Conservation (phyloP, 2,113 vertebrate species). For the Isichthys henryi region DNA sequence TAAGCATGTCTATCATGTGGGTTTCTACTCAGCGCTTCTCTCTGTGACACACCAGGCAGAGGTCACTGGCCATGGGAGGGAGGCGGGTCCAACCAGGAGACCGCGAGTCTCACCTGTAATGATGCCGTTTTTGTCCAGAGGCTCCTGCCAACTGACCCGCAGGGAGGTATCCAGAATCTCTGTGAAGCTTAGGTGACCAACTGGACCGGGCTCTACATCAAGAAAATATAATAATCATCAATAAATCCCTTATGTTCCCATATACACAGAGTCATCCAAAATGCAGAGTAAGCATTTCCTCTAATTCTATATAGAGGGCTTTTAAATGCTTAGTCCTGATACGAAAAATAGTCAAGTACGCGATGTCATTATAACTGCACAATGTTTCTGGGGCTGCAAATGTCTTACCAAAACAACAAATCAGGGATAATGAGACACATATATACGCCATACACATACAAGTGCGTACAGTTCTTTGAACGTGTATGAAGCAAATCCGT, state of each 20-base stretch:
- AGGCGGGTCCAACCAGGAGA: background rate
- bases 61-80: too few relatives aligned
- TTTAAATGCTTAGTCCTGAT: background rate
- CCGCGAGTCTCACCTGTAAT: conserved; percentile 65
- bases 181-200: conserved; percentile 85
- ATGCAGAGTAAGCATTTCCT: background rate
- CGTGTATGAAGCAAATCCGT: background rate
- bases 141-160: conserved; percentile 92
- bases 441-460: background rate
- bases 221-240: conserved; percentile 14
- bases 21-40: background rate
- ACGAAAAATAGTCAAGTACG: background rate
- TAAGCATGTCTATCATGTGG: too few relatives aligned
- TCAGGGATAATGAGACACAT: background rate
- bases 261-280: background rate
- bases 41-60: background rate
- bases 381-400: background rate
- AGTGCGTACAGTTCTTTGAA: background rate
- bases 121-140: conserved; percentile 84
- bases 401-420: background rate
- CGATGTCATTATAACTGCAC: background rate
- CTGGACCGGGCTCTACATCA: conserved; percentile 74
- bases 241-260: background rate
- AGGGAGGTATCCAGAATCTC: conserved; percentile 93
- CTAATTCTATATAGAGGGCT: background rate